Percentiles rank a stretch among this genome's conserved stretches.
phyloP scores from a whole-genome alignment of 2,888 invertebrate genomes.

The Apamea sordens region DNA sequence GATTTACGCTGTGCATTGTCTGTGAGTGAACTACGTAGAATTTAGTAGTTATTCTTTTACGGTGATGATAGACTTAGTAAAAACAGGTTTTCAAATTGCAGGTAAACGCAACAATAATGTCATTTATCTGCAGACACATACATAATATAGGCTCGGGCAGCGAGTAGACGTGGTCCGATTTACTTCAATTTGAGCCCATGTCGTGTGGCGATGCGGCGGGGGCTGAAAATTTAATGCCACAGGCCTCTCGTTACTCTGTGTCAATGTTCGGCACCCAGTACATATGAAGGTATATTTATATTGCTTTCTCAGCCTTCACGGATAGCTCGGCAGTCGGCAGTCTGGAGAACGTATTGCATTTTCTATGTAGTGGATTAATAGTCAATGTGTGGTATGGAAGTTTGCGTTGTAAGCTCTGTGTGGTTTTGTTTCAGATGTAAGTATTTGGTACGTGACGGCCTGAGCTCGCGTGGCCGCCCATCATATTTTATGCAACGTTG shows the following conservation, averaged over 20 bases:
- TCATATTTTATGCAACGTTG: slow-evolving; percentile 40
- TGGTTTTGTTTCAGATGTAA: slow-evolving; percentile 47
- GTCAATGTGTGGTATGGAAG: slow-evolving; percentile 59
- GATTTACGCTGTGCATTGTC: too few species aligned
- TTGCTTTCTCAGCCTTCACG: slow-evolving; percentile 56
- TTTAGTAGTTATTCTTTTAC: not conserved
- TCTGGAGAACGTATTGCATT: slow-evolving; percentile 60
- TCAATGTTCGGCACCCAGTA: slow-evolving; percentile 73
- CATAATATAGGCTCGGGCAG: slow-evolving; percentile 56
- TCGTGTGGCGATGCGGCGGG: slow-evolving; percentile 72
- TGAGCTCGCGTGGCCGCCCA: slow-evolving; percentile 16
- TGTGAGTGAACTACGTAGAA: not conserved
- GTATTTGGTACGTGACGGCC: slow-evolving; percentile 40
- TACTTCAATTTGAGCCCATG: slow-evolving; percentile 78
- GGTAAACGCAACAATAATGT: slow-evolving; percentile 54
- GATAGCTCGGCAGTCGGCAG: slow-evolving; percentile 42
- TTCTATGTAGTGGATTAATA: slow-evolving; percentile 65
- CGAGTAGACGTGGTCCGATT: slow-evolving; percentile 70
- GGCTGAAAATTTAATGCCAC: slow-evolving; percentile 80
- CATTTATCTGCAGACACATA: slow-evolving; percentile 54
- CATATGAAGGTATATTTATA: slow-evolving; percentile 68
- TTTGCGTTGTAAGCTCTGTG: slow-evolving; percentile 49
- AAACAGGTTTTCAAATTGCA: slow-evolving; percentile 32
- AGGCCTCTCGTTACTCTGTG: slow-evolving; percentile 76
- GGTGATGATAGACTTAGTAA: not conserved